A percentile compares a stretch with the other conserved stretches of the same genome.
Conservation (phyloP, 2,797 vertebrate species). For the Pteropus rufus region DNA sequence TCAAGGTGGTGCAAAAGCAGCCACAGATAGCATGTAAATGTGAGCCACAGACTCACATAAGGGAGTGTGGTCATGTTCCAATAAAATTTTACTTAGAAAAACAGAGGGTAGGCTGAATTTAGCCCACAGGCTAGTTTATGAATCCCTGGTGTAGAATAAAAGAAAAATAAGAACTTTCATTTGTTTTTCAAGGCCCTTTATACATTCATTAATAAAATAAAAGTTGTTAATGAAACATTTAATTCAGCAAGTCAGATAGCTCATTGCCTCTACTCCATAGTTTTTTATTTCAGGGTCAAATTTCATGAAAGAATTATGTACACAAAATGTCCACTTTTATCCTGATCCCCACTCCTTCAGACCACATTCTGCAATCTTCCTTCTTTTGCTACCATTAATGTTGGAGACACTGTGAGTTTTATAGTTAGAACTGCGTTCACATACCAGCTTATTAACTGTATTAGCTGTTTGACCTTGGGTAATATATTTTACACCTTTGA, state of each 20-base stretch:
- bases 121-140: neutral
- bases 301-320: neutral
- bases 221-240: neutral
- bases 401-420: neutral
- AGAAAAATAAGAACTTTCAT: neutral
- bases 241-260: neutral
- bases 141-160: neutral
- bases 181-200: neutral
- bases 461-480: neutral
- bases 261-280: neutral
- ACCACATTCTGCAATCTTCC: neutral
- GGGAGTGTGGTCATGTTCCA: neutral
- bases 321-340: neutral
- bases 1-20: neutral
- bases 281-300: neutral
- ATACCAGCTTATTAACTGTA: neutral
- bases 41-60: neutral
- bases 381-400: neutral
- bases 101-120: neutral
- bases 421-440: neutral
- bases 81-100: neutral
- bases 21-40: neutral
- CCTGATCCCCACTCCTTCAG: neutral
- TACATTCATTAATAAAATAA: neutral
- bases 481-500: neutral